Base-by-base conservation (phyloP, 1,140 invertebrate species). In the Vollenhovia emeryi region DNA sequence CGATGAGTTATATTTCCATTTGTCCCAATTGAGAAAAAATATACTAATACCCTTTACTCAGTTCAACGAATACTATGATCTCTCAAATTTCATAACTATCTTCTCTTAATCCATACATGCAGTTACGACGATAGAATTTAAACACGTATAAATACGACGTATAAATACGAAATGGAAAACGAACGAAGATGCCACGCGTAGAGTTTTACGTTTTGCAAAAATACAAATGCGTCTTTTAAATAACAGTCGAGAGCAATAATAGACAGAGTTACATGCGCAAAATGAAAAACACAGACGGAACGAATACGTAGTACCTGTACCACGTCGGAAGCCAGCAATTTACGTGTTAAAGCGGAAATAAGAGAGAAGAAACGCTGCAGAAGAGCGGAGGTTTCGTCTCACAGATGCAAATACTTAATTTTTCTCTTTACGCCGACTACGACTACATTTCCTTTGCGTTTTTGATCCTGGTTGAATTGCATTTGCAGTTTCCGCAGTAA, bases 401-500 rank as follows among this genome's bases (percentile, higher is more conserved):
- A 62, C 66, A 43, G 73, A 85, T 85, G 73, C 80, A 92, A 93
- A 92, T 92, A 91, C 89, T 92, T 92, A 76, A 87, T 80, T 68
- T 69, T 82, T 59, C 64, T 85, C 60, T 55, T 45, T 52, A 69
- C 69, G 57, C 60, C 33, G 24, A 27, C 24, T 33, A 24, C 52
- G 27, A 43, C 60, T 69, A 50, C 60, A 68, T 84, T 69, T 69
- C 18, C 27, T 62, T 76, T 76, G 24, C 86, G 78, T 48, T 83
- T 86, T 82, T 50, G 57, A 86, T 82, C 43, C 33, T 13, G 50
- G 21, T 40, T 66, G 62, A 86, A 87, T 82, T 82, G 64, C 68
- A 87, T 71, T 86, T 74, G 36, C 66, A 40, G 66, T 82, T 82
- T 82, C 66, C 78, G 36, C 66, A 43, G 40, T 82, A 82, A 82